These are phyloP conservation scores for Heteromyza rotundicornis DNA, from an alignment of 2,888 invertebrate genomes.

Conservation along the genomic window DNA sequence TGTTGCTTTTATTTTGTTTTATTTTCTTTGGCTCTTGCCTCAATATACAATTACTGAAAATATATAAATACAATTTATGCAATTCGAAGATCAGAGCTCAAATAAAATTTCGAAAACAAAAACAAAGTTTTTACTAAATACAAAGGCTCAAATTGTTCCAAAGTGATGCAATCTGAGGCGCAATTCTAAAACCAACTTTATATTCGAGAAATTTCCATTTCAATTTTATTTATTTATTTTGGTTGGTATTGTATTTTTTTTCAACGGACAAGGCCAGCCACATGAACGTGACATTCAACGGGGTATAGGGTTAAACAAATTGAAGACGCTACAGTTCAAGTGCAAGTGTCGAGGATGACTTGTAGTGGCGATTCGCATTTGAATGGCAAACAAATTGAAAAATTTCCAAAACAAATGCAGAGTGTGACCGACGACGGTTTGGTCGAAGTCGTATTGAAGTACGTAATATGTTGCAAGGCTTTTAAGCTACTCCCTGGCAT, in stretches of 20 bases:
- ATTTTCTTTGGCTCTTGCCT: no score
- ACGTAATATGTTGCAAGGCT: no score
- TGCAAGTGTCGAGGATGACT: neutral
- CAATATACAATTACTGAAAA: neutral
- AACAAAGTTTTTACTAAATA: no score
- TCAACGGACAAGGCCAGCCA: neutral
- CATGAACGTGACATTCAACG: no score
- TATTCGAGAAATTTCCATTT: neutral
- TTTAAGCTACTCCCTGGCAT: no score
- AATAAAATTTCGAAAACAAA: neutral
- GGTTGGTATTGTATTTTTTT: no score
- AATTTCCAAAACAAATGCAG: no score
- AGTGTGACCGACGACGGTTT: no score
- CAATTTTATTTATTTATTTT: no score
- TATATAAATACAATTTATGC: slow-evolving; percentile 11
- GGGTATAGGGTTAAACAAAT: neutral
- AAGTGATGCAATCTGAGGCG: slow-evolving; percentile 1
- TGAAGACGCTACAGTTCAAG: neutral
- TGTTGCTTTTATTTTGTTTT: slow-evolving; percentile 6
- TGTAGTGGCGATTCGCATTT: no score
- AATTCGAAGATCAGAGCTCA: slow-evolving; percentile 10
- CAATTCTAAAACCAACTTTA: neutral
- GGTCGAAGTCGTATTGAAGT: no score
- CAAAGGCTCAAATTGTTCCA: neutral
- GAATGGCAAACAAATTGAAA: no score